phyloP scores from a whole-genome alignment of 1,140 invertebrate species.

The Drosophila rhopaloa region DNA sequence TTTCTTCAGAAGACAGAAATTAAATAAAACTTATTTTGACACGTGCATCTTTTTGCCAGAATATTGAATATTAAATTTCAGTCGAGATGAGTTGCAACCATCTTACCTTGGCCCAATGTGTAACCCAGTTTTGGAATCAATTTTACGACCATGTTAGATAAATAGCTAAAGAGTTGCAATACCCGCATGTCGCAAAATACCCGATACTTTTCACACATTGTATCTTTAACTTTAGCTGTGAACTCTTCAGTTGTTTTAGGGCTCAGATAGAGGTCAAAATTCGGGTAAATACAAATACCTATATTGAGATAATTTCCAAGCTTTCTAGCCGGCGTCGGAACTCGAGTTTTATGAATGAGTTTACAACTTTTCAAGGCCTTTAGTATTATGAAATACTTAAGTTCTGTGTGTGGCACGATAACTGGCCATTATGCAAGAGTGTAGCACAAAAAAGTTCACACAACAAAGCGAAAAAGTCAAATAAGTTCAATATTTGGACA shows the following conservation, averaged over 20 bases:
- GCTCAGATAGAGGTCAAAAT: conserved; percentile 29
- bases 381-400: conserved; percentile 19
- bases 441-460: conserved; percentile 1
- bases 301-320: conserved; percentile 30
- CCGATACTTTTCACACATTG: conserved; percentile 69
- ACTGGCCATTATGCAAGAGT: conserved; percentile 32
- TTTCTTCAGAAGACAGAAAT: background rate
- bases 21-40: background rate
- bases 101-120: conserved; percentile 42
- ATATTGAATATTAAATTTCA: background rate
- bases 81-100: background rate
- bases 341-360: conserved; percentile 56
- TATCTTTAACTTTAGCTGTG: conserved; percentile 10
- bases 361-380: conserved; percentile 38
- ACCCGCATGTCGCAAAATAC: conserved; percentile 60
- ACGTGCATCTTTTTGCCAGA: background rate
- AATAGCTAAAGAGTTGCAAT: conserved; percentile 64
- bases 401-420: conserved; percentile 11
- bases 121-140: conserved; percentile 60
- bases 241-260: conserved; percentile 19
- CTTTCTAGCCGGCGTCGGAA: conserved; percentile 11
- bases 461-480: conserved; percentile 14
- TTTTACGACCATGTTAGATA: conserved; percentile 61
- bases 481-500: conserved; percentile 27
- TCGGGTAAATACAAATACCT: conserved; percentile 28